Base-by-base conservation (phyloP, 2,113 vertebrate genomes). In the Apodemus speciosus region DNA sequence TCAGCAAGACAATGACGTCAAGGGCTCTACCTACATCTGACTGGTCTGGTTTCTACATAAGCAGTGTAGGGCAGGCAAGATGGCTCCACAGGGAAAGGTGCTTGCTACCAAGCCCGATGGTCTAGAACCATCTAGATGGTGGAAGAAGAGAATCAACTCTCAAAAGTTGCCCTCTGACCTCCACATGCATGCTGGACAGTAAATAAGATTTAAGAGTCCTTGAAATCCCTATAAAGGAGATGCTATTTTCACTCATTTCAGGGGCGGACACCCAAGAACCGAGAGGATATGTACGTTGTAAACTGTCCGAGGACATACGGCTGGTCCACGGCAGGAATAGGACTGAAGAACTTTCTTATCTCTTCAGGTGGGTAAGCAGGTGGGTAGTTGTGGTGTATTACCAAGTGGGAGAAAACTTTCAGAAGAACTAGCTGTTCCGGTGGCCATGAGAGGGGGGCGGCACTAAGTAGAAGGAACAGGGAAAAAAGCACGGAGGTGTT, bases 51-150 rank as follows among this genome's bases (percentile, higher is more conserved):
- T 32, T 20, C 77, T 58, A 43, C 21, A 75, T 35, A 49, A 89
- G 20, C 83, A 32, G 16, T 9, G n/a, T 3, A 32, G 40, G 4
- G 15, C 16, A 30, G 2, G 10, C 4, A 21, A 23, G n/a, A 66
- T 35, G 60, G 40, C 81, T 84, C 40, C 13, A 27, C 27, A 11
- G 27, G 60, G 21, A 46, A 46, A 14, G 40, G 16, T 4, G 0
- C 58, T 46, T 46, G 80, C 27, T 1, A 14, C 60, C 81, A 66
- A 84, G 40, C 40, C 27, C 35, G 14, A 13, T 46, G 60, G 66
- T 43, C 30, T 6, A 46, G 38, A 30, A 7, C 60, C 9, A n/a
- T n/a, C n/a, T 0, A 11, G 9, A 6, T 1, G 25, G 38, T 43
- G 23, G 20, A 40, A 46, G 14, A 27, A 56, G 58, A 62, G 38